A percentile compares a stretch with the other conserved stretches of the same genome.
Conservation (phyloP, 2,888 invertebrate species). For the Rhaphigaster nebulosa region DNA sequence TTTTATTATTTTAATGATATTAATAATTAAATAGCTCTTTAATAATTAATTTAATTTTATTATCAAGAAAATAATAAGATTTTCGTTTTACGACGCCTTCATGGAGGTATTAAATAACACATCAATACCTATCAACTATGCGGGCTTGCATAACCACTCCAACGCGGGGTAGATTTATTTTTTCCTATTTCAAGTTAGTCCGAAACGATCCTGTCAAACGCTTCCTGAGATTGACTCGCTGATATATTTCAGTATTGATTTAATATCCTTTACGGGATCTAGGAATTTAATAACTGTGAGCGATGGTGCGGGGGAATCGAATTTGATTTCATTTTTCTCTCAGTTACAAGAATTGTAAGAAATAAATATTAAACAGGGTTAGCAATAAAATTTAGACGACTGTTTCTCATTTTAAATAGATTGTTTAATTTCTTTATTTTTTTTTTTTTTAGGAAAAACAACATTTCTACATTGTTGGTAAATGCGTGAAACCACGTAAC, state of each 20-base stretch:
- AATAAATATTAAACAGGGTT: background rate
- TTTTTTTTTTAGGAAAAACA: too few relatives aligned
- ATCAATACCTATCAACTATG: background rate
- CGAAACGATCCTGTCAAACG: background rate
- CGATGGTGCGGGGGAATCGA: background rate
- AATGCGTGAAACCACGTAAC: too few relatives aligned
- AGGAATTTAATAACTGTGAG: background rate
- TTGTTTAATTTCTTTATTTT: too few relatives aligned
- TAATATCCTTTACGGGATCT: background rate
- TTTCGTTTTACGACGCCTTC: background rate
- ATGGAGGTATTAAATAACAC: background rate
- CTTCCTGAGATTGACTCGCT: background rate
- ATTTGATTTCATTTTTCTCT: background rate
- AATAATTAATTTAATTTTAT: too few relatives aligned
- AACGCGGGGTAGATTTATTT: background rate
- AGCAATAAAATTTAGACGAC: background rate
- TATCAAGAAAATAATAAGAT: too few relatives aligned
- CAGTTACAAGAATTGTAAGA: background rate
- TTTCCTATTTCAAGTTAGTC: background rate
- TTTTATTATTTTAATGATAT: too few relatives aligned
- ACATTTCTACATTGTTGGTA: too few relatives aligned
- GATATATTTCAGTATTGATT: background rate
- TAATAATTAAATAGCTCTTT: too few relatives aligned
- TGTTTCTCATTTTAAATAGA: too few relatives aligned
- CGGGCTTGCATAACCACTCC: background rate